Percentiles rank a stretch among this genome's conserved stretches.
These are phyloP conservation scores for Cryptotermes secundus DNA, from an alignment of 1,140 invertebrate species.

Conservation along the genomic window DNA sequence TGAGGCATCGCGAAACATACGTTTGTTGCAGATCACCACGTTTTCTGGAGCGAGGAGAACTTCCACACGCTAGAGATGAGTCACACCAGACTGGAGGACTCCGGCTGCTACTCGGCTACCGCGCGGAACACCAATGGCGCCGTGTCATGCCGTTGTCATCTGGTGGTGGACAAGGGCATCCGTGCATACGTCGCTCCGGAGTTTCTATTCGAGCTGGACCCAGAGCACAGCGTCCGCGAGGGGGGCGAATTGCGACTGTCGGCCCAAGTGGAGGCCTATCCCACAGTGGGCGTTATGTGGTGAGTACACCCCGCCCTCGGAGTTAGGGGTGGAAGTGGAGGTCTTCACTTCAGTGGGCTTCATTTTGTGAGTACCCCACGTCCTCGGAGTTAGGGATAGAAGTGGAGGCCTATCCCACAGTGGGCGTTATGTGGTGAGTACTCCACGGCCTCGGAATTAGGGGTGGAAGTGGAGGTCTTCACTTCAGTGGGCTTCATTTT, in stretches of 20 bases:
- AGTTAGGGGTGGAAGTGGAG: neutral
- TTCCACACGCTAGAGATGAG: conserved; percentile 85
- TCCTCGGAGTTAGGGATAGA: no score
- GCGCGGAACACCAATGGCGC: conserved; percentile 82
- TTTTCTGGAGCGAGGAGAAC: conserved; percentile 65
- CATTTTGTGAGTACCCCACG: no score
- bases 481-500: no score
- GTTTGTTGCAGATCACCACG: conserved; percentile 48
- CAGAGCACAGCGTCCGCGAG: conserved; percentile 55
- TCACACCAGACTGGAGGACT: conserved; percentile 72
- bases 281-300: conserved; percentile 77
- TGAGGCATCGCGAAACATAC: no score
- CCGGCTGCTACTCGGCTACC: conserved; percentile 76
- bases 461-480: no score
- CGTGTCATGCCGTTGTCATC: conserved; percentile 74
- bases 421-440: conserved; percentile 78
- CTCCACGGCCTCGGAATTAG: no score
- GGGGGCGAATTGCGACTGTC: conserved; percentile 66
- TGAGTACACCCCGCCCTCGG: no score
- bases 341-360: no score
- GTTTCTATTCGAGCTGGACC: conserved; percentile 68
- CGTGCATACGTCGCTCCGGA: conserved; percentile 75
- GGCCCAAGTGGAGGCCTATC: conserved; percentile 77
- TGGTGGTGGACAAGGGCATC: conserved; percentile 84
- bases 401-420: conserved; percentile 78